Evolutionary conservation across 2,888 invertebrate species (phyloP), one percentile per base, ranked within the genome.

Genomic region (Hedychridium roseum): DNA sequence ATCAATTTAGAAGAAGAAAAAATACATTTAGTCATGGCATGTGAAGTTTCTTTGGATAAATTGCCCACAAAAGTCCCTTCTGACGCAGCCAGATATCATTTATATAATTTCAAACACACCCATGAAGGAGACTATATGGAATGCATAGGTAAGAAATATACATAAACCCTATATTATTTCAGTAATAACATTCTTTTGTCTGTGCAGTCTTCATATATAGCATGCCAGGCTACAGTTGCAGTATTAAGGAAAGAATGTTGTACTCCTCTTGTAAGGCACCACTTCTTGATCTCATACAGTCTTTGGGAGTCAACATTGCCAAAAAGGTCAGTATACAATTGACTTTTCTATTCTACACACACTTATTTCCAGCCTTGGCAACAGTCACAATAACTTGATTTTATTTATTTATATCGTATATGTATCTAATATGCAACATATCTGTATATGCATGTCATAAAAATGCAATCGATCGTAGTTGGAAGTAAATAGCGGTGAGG

Each of bases 261-360:
- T 99, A 98, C 80, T 97, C 98, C 0, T 97, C 97, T 71, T 97
- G 97, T 80, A 98, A 97, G 80, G 92, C 88, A 51, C 93, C 95
- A 12, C 87, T 99, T 57, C 82, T 96, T 42, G 91, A 92, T 56
- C 86, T 88, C 12, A 88, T 97, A 53, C 87, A 91, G 68, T 85
- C 86, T 38, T 80, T 92, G 68, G 92, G 92, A 21, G 80, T 97
- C 9, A 86, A 86, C 56, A 86, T 98, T 63, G 85, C 83, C 0
- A 97, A 96, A 82, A 91, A 94, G 86, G 97, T 97, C 78, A 80
- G 82, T 78, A 49, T 23, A 23, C 23, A 6, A 23, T 23, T 6
- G 20, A 26, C 16, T 44, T 41, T 35, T 35, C 36, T 14, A 39
- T 9, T 30, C 12, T 14, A 15, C 34, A 16, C 14, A 20, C 14